Evolutionary conservation across 2,113 vertebrate genomes (phyloP), one percentile per base, ranked within the genome.

Genomic region (Abramis brama): DNA sequence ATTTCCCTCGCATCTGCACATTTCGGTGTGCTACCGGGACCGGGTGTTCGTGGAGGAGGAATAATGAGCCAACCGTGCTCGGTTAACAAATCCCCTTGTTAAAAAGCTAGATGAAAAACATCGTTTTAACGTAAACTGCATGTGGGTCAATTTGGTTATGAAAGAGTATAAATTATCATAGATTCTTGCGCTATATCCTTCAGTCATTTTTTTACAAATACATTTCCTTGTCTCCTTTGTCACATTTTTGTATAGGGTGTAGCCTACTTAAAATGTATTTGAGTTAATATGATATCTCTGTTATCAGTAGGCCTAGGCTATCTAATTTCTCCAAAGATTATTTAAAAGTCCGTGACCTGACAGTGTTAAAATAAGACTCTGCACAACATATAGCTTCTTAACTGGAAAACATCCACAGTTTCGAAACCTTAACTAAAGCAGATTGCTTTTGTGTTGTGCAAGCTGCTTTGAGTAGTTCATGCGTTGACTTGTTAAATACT

Each of bases 1-100:
- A 97, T 97, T 97, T 94, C 94, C 92, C 89, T 90, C 90, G 94
- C 92, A 94, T 95, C 92, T 91, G 93, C 94, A 95, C 92, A 93
- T 94, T 95, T 95, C 92, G 88, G 92, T 68, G 90, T 90, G 90
- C 91, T 92, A 89, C 92, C 88, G 92, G 90, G 89, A 89, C 91
- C 92, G 93, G 25, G 71, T 52, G 88, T 92, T 92, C 90, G 33
- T 89, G 90, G 91, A 94, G 92, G 90, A 94, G 92, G 91, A 94
- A 91, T 96, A 95, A 94, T 95, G 95, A 95, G 95, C 92, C 92
- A 80, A 89, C 90, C 91, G 88, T 88, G 90, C 91, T 88, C 89
- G 90, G 91, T 93, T 93, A 92, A 94, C 92, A 93, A 91, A 94
- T 91, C 90, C 90, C 91, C 93, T 94, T 94, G 93, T 94, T 94